These are phyloP conservation scores for Apteryx mantelli DNA, from an alignment of 2,113 vertebrate species.

Conservation along the genomic window DNA sequence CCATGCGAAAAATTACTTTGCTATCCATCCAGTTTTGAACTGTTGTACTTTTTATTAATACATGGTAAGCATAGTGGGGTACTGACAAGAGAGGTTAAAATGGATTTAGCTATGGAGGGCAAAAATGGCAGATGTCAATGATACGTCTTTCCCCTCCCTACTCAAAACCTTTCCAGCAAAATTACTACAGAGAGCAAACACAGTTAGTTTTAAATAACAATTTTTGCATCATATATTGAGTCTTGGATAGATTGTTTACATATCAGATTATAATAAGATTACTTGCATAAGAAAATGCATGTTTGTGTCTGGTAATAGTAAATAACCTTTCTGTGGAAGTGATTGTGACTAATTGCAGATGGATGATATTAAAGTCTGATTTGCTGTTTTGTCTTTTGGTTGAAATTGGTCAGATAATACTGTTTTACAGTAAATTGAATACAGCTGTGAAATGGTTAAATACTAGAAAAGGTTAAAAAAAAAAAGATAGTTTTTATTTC, in stretches of 20 bases:
- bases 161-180: neutral
- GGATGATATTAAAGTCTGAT: neutral
- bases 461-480: neutral
- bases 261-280: neutral
- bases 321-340: neutral
- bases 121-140: neutral
- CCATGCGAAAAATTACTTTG: neutral
- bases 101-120: neutral
- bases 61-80: neutral
- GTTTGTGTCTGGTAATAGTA: neutral
- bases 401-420: neutral
- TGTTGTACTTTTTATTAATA: slow-evolving; percentile 10
- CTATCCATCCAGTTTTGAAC: slow-evolving; percentile 27
- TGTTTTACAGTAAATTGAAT: neutral
- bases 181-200: neutral
- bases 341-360: neutral
- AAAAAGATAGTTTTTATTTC: neutral
- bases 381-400: neutral
- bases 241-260: neutral
- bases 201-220: neutral
- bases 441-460: neutral
- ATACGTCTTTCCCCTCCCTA: neutral
- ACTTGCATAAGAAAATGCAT: neutral
- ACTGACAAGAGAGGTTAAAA: slow-evolving; percentile 24
- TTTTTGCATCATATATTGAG: neutral